A percentile compares a stretch with the other conserved stretches of the same genome.
These are phyloP conservation scores for Cordylochernes scorpioides DNA, from an alignment of 2,888 invertebrate species.

Conservation along the genomic window DNA sequence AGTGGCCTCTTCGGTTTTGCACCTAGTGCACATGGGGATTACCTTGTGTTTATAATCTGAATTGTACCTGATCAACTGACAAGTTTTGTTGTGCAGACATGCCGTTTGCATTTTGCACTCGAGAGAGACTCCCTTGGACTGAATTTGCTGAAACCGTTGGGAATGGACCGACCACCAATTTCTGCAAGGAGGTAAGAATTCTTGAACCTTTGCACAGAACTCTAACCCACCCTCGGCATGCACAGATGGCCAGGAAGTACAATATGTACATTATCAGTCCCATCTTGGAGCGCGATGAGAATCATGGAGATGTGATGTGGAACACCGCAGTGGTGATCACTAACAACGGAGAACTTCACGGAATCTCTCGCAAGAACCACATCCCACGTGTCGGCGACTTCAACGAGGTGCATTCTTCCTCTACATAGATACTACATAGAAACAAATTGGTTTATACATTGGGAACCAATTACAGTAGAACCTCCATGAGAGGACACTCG, in stretches of 20 bases:
- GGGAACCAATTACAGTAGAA: too few relatives aligned
- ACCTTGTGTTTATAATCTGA: too few relatives aligned
- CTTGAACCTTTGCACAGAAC: too few relatives aligned
- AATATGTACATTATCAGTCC: conserved; percentile 82
- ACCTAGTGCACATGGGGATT: too few relatives aligned
- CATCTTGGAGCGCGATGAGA: conserved; percentile 63
- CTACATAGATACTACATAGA: too few relatives aligned
- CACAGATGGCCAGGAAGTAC: conserved; percentile 26
- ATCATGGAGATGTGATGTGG: conserved; percentile 58
- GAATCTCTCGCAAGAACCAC: conserved; percentile 94
- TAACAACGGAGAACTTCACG: conserved; percentile 51
- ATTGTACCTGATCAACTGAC: too few relatives aligned
- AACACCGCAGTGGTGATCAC: conserved; percentile 82
- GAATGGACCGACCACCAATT: conserved; percentile 49
- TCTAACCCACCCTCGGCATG: too few relatives aligned
- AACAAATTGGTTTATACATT: too few relatives aligned
- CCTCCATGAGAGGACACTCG: too few relatives aligned
- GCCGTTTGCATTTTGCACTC: conserved; percentile 93
- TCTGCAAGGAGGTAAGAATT: conserved; percentile 44
- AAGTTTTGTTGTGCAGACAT: conserved; percentile 37
- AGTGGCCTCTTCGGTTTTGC: too few relatives aligned
- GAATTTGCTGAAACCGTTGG: conserved; percentile 75
- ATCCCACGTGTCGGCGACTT: conserved; percentile 91
- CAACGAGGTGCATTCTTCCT: conserved; percentile 45
- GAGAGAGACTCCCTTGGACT: conserved; percentile 73